Evolutionary conservation across 2,888 invertebrate species (phyloP), one percentile per base, ranked within the genome.

Genomic region (Dolomedes plantarius): DNA sequence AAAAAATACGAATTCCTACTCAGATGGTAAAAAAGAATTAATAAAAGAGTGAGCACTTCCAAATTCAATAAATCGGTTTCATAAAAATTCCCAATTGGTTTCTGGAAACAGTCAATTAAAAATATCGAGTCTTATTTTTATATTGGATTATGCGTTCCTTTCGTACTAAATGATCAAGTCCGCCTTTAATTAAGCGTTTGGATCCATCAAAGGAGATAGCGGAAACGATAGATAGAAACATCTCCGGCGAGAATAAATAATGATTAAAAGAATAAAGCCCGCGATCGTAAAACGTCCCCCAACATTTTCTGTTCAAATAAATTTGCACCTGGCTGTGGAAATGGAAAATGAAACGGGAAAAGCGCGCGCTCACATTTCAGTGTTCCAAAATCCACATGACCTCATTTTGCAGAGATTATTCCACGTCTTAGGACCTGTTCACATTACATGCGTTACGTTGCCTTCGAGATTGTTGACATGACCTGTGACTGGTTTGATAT

Each of bases 91-190:
- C 36, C 36, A 28, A 64, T 74, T 39, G 27, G 31, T 19, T 32
- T 13, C 62, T 64, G n/a, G 23, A 0, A 64, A 28, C 28, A 74
- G 74, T 74, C 74, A 74, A 74, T 74, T 74, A 74, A 74, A 74
- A 74, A 36, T 56, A 46, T 41, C 32, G 23, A 23, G 11, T 71
- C 9, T 29, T 46, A 46, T 46, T 46, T 56, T 74, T 74, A 62
- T 36, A 27, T 64, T 39, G 28, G 41, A 69, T 5, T 11, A 13
- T 29, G 23, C 29, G 16, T 65, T 65, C 65, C 1, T 7, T n/a
- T n/a, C 23, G 1, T 11, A 11, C 6, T 62, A 62, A 19, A 23
- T n/a, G 28, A 41, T 41, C 23, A 69, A 69, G 69, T 32, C 41
- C 19, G 19, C 23, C 27, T 41, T 69, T 41, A 69, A 69, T 69